Evolutionary conservation across 2,113 vertebrate species (phyloP), one percentile per base, ranked within the genome.

Genomic region (Gopherus flavomarginatus): DNA sequence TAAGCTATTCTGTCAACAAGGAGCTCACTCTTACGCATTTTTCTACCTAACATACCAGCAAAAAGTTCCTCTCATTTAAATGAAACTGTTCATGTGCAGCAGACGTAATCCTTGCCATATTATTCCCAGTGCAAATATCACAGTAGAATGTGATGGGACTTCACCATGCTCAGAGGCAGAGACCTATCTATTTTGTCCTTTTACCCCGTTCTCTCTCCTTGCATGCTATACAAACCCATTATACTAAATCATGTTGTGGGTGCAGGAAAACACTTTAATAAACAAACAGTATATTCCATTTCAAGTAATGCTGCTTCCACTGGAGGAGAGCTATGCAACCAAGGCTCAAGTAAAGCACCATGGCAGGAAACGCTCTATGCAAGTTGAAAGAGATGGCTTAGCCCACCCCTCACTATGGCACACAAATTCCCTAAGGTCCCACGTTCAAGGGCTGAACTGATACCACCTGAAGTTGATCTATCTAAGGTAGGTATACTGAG

Each of bases 401-500:
- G 14, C 4, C 14, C 12, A 88, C 94, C 54, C 56, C 57, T 38
- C 83, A 84, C 44, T 59, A 44, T 10, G 1, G 75, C n/a, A 83
- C 65, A 22, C 29, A 35, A 65, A 65, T 31, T 90, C 95, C 92
- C 93, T 82, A 52, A 12, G 59, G 90, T 88, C 93, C 95, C 93
- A 88, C 53, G 88, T 83, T 85, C 6, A 49, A 49, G 47, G 47
- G 47, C 47, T 49, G 47, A 49, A 49, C 47, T 49, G 47, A 11
- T 49, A 10, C 47, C 47, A 49, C 10, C 11, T 49, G 47, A 49
- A 49, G 47, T 49, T 11, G 94, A 93, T 95, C 92, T 90, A 93
- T 79, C 59, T 87, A 84, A 83, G 90, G 86, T 94, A 91, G 83
- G 79, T 83, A 96, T 96, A 97, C 81, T 94, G 79, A 10, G 19